Evolutionary conservation across 2,797 vertebrate species (phyloP).

Genomic region (Diglossa cyanea): DNA sequence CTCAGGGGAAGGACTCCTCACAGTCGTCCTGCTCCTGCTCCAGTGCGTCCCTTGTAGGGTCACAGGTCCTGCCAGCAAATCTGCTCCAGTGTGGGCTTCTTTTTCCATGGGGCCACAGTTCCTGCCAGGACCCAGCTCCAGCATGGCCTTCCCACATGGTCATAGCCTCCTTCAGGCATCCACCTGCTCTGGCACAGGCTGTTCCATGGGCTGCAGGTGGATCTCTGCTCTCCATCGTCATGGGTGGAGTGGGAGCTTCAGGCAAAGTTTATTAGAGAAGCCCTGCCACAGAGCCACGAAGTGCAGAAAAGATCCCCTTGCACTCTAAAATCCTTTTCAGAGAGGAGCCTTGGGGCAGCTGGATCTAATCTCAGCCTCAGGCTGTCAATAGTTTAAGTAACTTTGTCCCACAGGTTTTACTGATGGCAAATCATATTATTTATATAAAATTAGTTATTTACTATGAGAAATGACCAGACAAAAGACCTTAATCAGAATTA

Average conservation of each 20-base stretch:
- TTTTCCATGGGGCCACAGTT: background rate
- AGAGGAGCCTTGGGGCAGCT: background rate
- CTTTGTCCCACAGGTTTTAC: background rate
- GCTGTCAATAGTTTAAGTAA: background rate
- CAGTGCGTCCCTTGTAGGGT: rapidly evolving
- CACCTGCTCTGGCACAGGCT: background rate
- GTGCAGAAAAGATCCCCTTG: background rate
- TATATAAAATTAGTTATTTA: background rate
- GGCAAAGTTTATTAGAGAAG: background rate
- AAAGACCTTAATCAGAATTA: background rate
- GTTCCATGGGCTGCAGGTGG: background rate
- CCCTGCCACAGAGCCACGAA: background rate
- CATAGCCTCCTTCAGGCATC: background rate
- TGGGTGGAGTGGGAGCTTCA: background rate
- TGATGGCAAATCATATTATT: background rate
- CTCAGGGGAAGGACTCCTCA: background rate
- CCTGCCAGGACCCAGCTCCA: background rate
- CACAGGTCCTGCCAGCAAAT: background rate
- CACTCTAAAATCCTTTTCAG: background rate
- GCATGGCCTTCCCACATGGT: background rate
- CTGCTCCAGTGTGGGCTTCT: background rate
- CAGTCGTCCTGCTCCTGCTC: background rate
- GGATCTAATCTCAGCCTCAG: background rate
- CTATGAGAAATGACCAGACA: background rate
- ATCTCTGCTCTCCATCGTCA: background rate